Evolutionary conservation across 2,113 vertebrate species (phyloP), one percentile per base, ranked within the genome.

Genomic region (Numida meleagris): DNA sequence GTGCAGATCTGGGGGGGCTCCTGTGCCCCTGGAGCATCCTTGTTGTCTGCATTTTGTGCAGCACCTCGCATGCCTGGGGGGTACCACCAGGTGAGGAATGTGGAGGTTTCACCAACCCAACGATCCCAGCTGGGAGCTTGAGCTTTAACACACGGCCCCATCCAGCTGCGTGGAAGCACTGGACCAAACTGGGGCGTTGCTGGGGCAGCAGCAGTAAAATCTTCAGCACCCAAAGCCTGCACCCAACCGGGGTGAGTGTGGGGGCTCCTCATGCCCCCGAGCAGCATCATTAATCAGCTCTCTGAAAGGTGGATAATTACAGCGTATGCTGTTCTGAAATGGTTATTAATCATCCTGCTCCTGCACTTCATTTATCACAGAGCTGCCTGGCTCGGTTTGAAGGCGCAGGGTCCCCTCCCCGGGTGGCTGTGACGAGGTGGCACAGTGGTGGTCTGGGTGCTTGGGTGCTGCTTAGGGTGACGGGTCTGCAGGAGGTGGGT

Each of bases 241-340:
- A 63, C 61, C 36, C 36, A 29, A 17, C 36, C 27, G 15, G 61
- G 36, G 25, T 63, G 61, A 63, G 38, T 6, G 25, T 63, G 36
- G 25, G 36, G 61, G 16, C 25, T 55, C 27, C 2, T 1, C 91
- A 45, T 63, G 3, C 91, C 87, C 86, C 87, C 38, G 10, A 36
- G 89, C 87, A 80, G 67, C 19, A 1, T 25, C 94, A 89, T 93
- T 95, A 21, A 51, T 95, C 93, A 93, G 87, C n/a, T 27, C 73
- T 51, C 81, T 71, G 93, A 58, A 70, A 70, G 91, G 89, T 59
- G 87, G 84, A 79, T 94, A n/a, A 89, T 89, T 80, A 83, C 93
- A 93, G 95, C 68, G 5, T 91, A 38, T 95, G 96, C 91, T 66
- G 87, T 20, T 58, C 84, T 53, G 34, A 25, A 46, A 1, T 12